phyloP scores from a whole-genome alignment of 2,888 invertebrate genomes.

The Alloplasta piceator region DNA sequence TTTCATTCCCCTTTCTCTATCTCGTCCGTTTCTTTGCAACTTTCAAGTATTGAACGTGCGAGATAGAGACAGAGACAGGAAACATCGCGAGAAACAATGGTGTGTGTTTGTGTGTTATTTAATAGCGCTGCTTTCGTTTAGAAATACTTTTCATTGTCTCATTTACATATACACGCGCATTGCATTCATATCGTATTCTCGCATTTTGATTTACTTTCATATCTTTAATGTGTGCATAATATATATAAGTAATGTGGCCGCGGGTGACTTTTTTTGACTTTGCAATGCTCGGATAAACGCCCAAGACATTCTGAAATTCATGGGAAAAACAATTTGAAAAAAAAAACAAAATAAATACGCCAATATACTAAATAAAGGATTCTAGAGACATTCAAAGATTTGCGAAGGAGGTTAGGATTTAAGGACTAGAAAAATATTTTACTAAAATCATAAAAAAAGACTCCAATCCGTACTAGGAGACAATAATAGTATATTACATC shows the following conservation, averaged over 20 bases:
- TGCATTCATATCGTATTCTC: slow-evolving; percentile 12
- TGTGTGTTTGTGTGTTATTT: not conserved
- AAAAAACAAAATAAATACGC: too few species aligned
- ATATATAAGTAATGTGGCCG: slow-evolving; percentile 22
- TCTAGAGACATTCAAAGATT: too few species aligned
- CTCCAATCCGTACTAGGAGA: too few species aligned
- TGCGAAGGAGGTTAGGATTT: too few species aligned
- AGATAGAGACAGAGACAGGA: not conserved
- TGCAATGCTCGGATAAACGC: too few species aligned
- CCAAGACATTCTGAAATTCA: too few species aligned
- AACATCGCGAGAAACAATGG: slow-evolving; percentile 5
- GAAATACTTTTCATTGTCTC: slow-evolving; percentile 27
- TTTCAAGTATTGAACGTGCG: too few species aligned
- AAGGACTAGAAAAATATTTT: too few species aligned
- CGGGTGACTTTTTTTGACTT: not conserved
- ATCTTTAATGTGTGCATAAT: slow-evolving; percentile 45
- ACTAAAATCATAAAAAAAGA: too few species aligned
- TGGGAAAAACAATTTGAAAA: too few species aligned
- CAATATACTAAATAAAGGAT: too few species aligned
- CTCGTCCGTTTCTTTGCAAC: not conserved
- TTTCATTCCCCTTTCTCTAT: not conserved
- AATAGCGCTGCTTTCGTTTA: slow-evolving; percentile 23
- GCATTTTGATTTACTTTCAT: slow-evolving; percentile 43
- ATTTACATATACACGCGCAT: slow-evolving; percentile 35
- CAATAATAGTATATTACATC: too few species aligned